These are phyloP conservation scores for Mus pahari DNA, from an alignment of 2,113 vertebrate species.

Conservation along the genomic window DNA sequence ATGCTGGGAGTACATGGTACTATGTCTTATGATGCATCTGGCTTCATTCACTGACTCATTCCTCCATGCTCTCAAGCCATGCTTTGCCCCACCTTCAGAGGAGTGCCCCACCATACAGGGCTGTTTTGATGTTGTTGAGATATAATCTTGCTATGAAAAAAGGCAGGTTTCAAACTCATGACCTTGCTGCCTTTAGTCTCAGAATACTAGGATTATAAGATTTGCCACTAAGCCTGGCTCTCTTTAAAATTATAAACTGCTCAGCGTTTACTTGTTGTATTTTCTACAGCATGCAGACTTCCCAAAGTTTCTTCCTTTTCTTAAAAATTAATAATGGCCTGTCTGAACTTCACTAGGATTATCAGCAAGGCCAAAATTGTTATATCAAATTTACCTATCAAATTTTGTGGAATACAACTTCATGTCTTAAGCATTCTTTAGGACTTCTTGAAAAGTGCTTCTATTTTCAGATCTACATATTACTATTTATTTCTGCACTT, in stretches of 20 bases:
- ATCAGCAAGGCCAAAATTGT: neutral
- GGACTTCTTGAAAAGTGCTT: neutral
- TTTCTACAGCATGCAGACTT: neutral
- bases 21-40: neutral
- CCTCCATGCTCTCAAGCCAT: neutral
- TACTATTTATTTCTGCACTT: neutral
- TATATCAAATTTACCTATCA: neutral
- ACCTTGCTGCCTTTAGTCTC: neutral
- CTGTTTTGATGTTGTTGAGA: neutral
- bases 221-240: neutral
- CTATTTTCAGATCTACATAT: neutral
- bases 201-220: neutral
- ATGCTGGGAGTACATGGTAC: neutral
- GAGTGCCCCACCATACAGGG: neutral
- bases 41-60: neutral
- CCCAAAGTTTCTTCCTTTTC: neutral
- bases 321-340: neutral
- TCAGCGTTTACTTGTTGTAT: neutral
- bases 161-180: neutral
- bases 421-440: neutral
- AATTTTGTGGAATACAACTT: neutral
- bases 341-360: neutral
- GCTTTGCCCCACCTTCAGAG: neutral
- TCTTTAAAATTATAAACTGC: neutral
- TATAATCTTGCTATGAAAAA: neutral